These are phyloP conservation scores for Boulengeromyrus knoepffleri DNA, from an alignment of 2,113 vertebrate genomes.

Conservation along the genomic window DNA sequence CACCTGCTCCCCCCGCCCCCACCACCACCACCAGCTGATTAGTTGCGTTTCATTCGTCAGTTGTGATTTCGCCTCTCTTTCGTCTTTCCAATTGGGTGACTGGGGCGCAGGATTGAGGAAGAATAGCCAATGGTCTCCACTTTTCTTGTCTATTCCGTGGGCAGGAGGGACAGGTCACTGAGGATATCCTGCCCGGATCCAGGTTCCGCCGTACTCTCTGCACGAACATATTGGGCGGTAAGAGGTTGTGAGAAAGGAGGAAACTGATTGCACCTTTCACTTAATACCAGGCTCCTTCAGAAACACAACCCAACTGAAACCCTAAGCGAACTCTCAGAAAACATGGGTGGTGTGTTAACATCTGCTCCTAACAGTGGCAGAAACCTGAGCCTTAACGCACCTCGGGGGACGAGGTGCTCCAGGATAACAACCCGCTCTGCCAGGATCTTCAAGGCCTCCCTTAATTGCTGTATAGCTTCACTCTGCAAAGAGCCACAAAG, in stretches of 20 bases:
- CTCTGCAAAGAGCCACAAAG: conserved; percentile 51
- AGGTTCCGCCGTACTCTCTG: conserved; percentile 74
- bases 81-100: conserved; percentile 16
- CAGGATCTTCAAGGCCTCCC: conserved; percentile 96
- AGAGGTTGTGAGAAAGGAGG: background rate
- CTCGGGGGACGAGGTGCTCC: conserved; percentile 95
- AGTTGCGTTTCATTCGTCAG: conserved; percentile 9
- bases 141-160: conserved; percentile 67
- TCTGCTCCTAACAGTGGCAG: background rate
- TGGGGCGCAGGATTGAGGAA: conserved; percentile 47
- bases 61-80: conserved; percentile 32
- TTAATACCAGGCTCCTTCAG: background rate
- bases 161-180: conserved; percentile 58
- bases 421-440: conserved; percentile 91
- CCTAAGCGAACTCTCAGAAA: background rate
- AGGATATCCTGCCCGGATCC: conserved; percentile 76
- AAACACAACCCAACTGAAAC: conserved; percentile 4
- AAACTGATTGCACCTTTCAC: background rate
- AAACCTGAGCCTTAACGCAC: conserved; percentile 53
- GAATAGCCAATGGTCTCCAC: conserved; percentile 54
- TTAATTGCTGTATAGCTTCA: conserved; percentile 83
- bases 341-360: background rate
- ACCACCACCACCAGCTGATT: background rate
- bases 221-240: conserved; percentile 36
- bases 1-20: background rate